Evolutionary conservation across 2,797 vertebrate species (phyloP).

Genomic region (Hephaestus fuliginosus): DNA sequence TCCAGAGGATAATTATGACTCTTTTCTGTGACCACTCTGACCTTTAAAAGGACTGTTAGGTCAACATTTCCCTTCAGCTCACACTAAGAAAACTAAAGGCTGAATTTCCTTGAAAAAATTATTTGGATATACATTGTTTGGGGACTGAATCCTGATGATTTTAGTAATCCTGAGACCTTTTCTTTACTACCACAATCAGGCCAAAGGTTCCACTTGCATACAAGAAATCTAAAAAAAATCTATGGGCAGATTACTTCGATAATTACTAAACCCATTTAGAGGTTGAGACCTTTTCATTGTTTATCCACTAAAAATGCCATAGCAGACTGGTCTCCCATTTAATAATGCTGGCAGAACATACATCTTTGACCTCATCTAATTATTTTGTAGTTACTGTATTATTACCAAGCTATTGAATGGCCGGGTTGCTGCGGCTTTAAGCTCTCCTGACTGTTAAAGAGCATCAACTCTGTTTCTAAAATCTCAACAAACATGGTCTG

Average conservation of each 20-base stretch:
- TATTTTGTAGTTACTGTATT: constrained; percentile 13
- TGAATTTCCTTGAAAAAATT: neutral
- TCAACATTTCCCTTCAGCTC: constrained; percentile 10
- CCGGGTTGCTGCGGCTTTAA: constrained; percentile 36
- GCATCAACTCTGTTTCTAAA: constrained; percentile 55
- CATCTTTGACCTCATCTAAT: constrained; percentile 16
- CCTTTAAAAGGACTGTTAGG: constrained; percentile 5
- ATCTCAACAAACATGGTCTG: constrained; percentile 65
- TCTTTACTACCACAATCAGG: neutral
- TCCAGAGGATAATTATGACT: constrained; percentile 33
- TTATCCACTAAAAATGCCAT: neutral
- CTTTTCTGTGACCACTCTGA: constrained; percentile 10
- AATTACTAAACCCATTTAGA: neutral
- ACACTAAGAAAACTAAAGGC: neutral
- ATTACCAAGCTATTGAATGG: constrained; percentile 30
- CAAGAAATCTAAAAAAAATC: constrained; percentile 7
- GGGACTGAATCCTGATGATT: constrained; percentile 5
- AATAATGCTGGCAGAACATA: constrained; percentile 4
- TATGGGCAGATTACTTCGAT: constrained; percentile 21
- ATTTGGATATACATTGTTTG: constrained; percentile 3
- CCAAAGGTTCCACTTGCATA: constrained; percentile 20
- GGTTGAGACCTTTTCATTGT: neutral
- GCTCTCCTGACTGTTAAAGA: constrained; percentile 55
- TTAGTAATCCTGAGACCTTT: neutral
- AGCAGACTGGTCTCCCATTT: neutral